Percentiles rank a stretch among this genome's conserved stretches.
These are phyloP conservation scores for Drosophila neocordata DNA, from an alignment of 1,140 invertebrate species.

Conservation along the genomic window DNA sequence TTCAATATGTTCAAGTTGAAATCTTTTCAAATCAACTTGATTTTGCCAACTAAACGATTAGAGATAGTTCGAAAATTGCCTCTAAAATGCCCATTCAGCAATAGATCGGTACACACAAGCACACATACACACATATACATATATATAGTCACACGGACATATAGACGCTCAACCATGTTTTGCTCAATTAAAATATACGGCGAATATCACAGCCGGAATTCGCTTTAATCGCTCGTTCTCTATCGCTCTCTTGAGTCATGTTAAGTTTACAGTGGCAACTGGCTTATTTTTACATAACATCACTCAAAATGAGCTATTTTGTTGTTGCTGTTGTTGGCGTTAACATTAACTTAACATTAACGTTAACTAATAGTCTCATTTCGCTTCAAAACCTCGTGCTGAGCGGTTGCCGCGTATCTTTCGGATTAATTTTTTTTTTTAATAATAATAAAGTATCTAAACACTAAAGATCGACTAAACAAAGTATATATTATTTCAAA, in stretches of 20 bases:
- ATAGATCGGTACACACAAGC: constrained; percentile 18
- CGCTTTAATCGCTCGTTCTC: constrained; percentile 28
- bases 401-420: constrained; percentile 55
- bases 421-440: constrained; percentile 31
- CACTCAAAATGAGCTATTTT: constrained; percentile 1
- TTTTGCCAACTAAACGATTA: neutral
- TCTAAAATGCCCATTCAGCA: constrained; percentile 46
- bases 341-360: constrained; percentile 26
- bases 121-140: constrained; percentile 40
- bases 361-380: constrained; percentile 62
- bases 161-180: constrained; percentile 62
- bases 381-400: constrained; percentile 74
- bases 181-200: constrained; percentile 59
- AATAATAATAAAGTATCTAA: constrained; percentile 20
- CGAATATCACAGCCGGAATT: constrained; percentile 37
- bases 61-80: constrained; percentile 9
- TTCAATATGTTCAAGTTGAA: constrained; percentile 5
- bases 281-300: neutral
- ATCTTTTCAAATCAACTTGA: neutral
- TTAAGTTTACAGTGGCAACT: neutral
- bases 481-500: constrained; percentile 6
- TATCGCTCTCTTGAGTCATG: constrained; percentile 16
- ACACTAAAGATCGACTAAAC: constrained; percentile 7
- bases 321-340: constrained; percentile 1
- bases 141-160: constrained; percentile 37